Percentiles rank a stretch among this genome's conserved stretches.
phyloP scores from a whole-genome alignment of 1,140 invertebrate species.

The Linepithema humile region DNA sequence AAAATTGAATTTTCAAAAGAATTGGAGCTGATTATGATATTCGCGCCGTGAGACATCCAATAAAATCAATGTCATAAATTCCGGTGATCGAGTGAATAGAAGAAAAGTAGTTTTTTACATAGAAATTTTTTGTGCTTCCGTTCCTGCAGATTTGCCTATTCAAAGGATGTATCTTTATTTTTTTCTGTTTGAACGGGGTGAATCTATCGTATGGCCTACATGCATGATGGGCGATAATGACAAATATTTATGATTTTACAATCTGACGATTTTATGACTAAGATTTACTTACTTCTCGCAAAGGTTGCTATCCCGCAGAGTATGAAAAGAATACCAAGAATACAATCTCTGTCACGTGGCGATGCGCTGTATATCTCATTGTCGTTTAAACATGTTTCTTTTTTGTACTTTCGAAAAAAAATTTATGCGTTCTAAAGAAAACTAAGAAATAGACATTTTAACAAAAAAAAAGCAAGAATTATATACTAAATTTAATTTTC shows the following conservation, averaged over 20 bases:
- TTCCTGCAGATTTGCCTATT: not conserved
- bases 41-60: not conserved
- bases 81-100: not conserved
- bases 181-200: not conserved
- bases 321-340: not conserved
- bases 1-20: not conserved
- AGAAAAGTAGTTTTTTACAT: slow-evolving; percentile 16
- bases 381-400: not conserved
- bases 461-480: too few species aligned
- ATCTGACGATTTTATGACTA: slow-evolving; percentile 69
- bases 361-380: too few species aligned
- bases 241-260: slow-evolving; percentile 76
- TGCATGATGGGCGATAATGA: slow-evolving; percentile 75
- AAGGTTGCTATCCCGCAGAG: slow-evolving; percentile 54
- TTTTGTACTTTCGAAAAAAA: too few species aligned
- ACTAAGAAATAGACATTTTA: too few species aligned
- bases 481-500: too few species aligned
- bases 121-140: slow-evolving; percentile 31
- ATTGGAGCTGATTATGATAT: not conserved
- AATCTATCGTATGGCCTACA: slow-evolving; percentile 10
- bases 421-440: too few species aligned
- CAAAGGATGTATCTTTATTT: not conserved
- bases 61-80: slow-evolving; percentile 57
- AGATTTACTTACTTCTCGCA: slow-evolving; percentile 51
- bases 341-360: slow-evolving; percentile 42